phyloP scores from a whole-genome alignment of 2,888 invertebrate genomes.

The Electrophaes corylata region DNA sequence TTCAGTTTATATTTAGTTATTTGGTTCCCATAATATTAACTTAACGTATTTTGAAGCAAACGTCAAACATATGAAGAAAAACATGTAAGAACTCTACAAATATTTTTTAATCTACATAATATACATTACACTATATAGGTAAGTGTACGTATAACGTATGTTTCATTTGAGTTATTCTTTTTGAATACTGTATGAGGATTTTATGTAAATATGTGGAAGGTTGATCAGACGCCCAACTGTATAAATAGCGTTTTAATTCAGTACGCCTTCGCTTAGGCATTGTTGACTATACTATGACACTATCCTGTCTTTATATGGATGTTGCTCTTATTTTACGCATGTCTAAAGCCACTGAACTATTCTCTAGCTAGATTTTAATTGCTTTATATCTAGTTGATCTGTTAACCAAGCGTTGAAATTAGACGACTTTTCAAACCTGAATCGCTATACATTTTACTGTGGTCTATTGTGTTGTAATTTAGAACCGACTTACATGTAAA shows the following conservation, averaged over 20 bases:
- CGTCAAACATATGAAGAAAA: too few relatives aligned
- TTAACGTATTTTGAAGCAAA: too few relatives aligned
- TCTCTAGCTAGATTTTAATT: conserved; percentile 3
- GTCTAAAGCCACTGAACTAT: conserved; percentile 4
- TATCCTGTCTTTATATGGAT: conserved; percentile 26
- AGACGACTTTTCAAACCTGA: conserved; percentile 14
- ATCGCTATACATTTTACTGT: conserved; percentile 4
- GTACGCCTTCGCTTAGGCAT: conserved; percentile 49
- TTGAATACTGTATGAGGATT: conserved; percentile 47
- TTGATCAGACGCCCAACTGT: conserved; percentile 62
- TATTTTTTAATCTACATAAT: too few relatives aligned
- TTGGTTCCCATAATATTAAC: too few relatives aligned
- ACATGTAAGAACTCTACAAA: too few relatives aligned
- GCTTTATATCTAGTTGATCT: conserved; percentile 5
- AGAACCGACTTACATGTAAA: conserved; percentile 4
- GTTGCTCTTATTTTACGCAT: conserved; percentile 20
- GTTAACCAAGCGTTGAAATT: background rate
- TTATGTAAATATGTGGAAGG: conserved; percentile 61
- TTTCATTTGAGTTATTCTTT: conserved; percentile 41
- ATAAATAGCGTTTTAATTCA: conserved; percentile 57
- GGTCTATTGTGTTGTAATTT: conserved; percentile 3
- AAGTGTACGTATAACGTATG: conserved; percentile 27
- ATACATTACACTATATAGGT: too few relatives aligned
- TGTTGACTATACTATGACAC: conserved; percentile 38
- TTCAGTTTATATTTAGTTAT: too few relatives aligned